These are phyloP conservation scores for Tenthredo distinguenda DNA, from an alignment of 2,888 invertebrate species.

Conservation along the genomic window DNA sequence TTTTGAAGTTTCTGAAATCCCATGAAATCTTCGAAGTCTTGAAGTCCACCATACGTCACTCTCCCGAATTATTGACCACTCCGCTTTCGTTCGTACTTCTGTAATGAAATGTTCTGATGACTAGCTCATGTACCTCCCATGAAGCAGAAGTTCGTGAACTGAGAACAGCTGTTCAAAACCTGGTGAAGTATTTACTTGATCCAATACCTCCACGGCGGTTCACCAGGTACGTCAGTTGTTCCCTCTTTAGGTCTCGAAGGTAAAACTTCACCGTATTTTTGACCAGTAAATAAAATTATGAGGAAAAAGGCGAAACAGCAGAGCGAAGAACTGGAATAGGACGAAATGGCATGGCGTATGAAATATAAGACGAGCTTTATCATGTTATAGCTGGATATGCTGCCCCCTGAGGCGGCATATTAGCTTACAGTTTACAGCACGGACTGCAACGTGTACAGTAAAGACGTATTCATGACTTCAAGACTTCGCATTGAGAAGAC, in stretches of 20 bases:
- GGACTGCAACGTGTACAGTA: neutral
- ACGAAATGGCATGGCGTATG: neutral
- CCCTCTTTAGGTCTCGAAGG: neutral
- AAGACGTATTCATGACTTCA: neutral
- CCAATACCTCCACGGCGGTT: neutral
- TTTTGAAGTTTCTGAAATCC: neutral
- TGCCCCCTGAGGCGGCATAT: neutral
- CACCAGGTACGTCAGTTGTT: neutral
- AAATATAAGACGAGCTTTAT: neutral
- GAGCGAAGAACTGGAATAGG: neutral
- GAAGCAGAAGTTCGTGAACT: neutral
- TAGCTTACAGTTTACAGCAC: conserved; percentile 10
- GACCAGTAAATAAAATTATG: neutral
- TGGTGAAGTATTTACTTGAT: neutral
- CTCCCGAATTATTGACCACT: neutral
- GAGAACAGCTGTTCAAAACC: neutral
- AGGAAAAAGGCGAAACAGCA: neutral
- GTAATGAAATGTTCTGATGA: neutral
- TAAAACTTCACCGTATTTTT: neutral
- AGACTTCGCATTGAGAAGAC: neutral
- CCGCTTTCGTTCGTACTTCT: neutral
- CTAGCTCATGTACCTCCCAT: neutral
- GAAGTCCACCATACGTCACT: neutral
- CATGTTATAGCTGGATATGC: neutral
- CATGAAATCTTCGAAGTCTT: neutral